Percentiles rank a stretch among this genome's conserved stretches.
phyloP scores from a whole-genome alignment of 92 coral and sea anemone species.

The Meandrina meandrites region DNA sequence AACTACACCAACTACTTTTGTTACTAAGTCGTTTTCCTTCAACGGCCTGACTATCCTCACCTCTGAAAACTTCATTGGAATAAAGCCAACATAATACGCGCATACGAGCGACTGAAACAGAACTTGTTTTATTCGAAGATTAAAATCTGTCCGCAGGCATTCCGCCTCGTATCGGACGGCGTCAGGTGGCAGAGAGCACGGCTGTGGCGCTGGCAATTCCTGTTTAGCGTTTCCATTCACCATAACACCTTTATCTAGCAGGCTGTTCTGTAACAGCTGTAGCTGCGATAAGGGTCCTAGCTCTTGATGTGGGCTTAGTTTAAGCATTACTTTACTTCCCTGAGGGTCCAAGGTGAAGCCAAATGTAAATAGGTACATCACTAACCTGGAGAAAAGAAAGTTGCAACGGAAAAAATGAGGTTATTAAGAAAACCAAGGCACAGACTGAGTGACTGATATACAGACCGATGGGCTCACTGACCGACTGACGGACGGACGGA shows the following conservation, averaged over 20 bases:
- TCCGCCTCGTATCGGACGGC: constrained; percentile 95
- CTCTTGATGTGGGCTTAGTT: constrained; percentile 86
- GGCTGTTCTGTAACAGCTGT: constrained; percentile 48
- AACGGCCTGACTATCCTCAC: constrained; percentile 42
- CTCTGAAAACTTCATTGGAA: constrained; percentile 99
- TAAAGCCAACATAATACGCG: constrained; percentile 94
- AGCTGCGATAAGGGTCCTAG: constrained; percentile 55
- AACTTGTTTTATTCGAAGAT: constrained; percentile 92
- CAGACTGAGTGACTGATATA: neutral
- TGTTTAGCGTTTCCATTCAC: constrained; percentile 76
- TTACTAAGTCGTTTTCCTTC: neutral
- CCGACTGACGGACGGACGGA: neutral
- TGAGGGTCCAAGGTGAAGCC: constrained; percentile 98
- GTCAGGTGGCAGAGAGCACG: constrained; percentile 91
- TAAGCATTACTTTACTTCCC: constrained; percentile 90
- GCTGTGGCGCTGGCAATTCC: constrained; percentile 49
- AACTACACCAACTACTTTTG: neutral
- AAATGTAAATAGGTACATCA: constrained; percentile 88
- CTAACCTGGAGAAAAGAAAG: constrained; percentile 49
- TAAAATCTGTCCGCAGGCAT: constrained; percentile 94
- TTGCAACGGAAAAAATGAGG: neutral
- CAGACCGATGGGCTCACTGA: neutral
- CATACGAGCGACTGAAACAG: constrained; percentile 93
- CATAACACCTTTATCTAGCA: constrained; percentile 57
- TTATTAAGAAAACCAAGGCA: neutral